Conservation (phyloP, 2,888 invertebrate genomes). For the Steinernema carpocapsae region DNA sequence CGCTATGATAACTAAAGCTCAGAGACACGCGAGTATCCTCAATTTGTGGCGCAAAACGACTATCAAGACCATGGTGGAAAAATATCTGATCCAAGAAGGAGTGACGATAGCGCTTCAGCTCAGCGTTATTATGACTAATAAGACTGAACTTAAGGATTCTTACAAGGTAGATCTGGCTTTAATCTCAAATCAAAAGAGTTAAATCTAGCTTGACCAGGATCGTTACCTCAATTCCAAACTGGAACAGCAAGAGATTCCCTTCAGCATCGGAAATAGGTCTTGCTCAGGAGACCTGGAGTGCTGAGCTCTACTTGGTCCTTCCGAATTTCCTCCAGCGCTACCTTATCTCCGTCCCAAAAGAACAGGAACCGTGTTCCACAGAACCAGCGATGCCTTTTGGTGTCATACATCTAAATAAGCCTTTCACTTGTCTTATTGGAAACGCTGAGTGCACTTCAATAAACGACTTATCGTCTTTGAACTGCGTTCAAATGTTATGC, state of each 20-base stretch:
- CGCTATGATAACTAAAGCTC: neutral
- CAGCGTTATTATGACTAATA: neutral
- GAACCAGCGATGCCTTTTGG: neutral
- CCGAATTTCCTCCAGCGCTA: neutral
- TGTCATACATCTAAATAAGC: neutral
- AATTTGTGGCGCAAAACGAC: conserved; percentile 6
- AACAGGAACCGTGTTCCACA: neutral
- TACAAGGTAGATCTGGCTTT: neutral
- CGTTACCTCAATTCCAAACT: neutral
- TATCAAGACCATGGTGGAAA: neutral
- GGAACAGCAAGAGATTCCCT: neutral
- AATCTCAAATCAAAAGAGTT: too few relatives aligned
- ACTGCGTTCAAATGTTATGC: too few relatives aligned
- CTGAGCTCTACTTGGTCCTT: neutral
- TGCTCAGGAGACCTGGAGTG: neutral
- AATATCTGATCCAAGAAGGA: neutral
- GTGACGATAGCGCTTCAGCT: neutral
- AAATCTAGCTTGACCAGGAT: neutral
- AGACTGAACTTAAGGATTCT: neutral
- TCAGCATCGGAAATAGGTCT: neutral
- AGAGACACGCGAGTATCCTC: neutral
- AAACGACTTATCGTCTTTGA: too few relatives aligned
- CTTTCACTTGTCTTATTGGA: neutral
- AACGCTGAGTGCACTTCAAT: too few relatives aligned
- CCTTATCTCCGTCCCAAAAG: neutral